These are phyloP conservation scores for Hydrocynus forskahlii DNA, from an alignment of 2,797 vertebrate genomes.

Conservation along the genomic window DNA sequence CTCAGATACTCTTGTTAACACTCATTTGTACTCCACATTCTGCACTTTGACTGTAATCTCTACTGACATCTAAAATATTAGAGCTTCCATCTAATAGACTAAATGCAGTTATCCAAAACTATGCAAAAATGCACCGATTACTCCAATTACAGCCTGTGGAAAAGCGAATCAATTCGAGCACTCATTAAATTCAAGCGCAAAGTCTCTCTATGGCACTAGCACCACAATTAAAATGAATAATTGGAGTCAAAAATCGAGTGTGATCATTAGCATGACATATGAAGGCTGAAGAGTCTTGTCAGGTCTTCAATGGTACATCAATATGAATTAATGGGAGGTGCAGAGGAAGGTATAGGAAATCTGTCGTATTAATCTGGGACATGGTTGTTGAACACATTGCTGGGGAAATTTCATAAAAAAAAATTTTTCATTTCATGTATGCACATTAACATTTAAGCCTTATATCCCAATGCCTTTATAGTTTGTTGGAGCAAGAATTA, in stretches of 20 bases:
- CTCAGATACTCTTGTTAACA: not conserved
- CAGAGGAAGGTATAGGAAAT: too few species aligned
- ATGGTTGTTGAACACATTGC: too few species aligned
- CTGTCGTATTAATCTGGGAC: not conserved
- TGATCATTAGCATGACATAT: constrained; percentile 16
- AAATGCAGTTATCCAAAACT: not conserved
- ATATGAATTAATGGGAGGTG: not conserved
- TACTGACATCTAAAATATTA: not conserved
- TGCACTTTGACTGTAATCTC: not conserved
- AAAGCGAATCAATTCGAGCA: constrained; percentile 4
- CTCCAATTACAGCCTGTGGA: constrained; percentile 5
- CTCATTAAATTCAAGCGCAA: constrained; percentile 34
- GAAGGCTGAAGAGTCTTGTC: constrained; percentile 3
- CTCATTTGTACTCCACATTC: not conserved
- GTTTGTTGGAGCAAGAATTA: not conserved
- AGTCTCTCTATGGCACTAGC: constrained; percentile 23
- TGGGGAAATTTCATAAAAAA: too few species aligned
- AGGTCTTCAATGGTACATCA: not conserved
- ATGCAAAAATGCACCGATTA: not conserved
- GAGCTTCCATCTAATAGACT: not conserved
- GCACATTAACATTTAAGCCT: too few species aligned
- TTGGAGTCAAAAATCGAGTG: constrained; percentile 14
- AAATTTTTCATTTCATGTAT: too few species aligned
- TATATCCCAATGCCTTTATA: too few species aligned
- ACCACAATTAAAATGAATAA: constrained; percentile 40